These are phyloP conservation scores for Brachyistius frenatus DNA, from an alignment of 2,113 vertebrate genomes.

Conservation along the genomic window DNA sequence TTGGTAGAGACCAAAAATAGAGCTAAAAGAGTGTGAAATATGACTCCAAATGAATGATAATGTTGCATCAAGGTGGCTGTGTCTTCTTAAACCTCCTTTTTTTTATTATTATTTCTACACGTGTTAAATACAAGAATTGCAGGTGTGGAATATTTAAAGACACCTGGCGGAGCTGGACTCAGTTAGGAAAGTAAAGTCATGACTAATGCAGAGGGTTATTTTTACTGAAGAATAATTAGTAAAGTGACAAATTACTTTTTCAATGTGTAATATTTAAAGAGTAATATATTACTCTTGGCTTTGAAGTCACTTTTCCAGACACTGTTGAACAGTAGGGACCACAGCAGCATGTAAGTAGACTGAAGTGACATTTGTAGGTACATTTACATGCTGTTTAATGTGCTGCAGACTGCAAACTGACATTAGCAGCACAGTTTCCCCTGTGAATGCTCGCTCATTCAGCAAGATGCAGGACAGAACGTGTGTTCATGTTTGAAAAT, in stretches of 20 bases:
- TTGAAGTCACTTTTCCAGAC: neutral
- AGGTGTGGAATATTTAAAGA: neutral
- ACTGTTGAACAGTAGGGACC: neutral
- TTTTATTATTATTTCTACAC: neutral
- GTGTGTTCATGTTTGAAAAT: neutral
- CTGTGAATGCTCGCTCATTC: neutral
- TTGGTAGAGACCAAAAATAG: neutral
- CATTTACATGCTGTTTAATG: neutral
- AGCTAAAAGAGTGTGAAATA: neutral
- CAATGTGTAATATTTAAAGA: neutral
- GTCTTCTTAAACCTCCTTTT: neutral
- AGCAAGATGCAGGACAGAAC: neutral
- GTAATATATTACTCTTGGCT: neutral
- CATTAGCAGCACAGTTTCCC: no score
- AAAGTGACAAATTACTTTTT: neutral
- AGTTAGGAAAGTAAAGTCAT: neutral
- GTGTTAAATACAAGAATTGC: neutral
- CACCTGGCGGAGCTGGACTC: neutral
- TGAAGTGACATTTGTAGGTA: slow-evolving; percentile 13
- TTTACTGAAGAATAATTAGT: no score
- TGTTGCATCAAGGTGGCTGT: neutral
- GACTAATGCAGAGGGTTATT: no score
- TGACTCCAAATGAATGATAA: slow-evolving; percentile 8
- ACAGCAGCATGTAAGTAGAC: slow-evolving; percentile 3
- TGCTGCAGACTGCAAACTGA: neutral